Conservation (phyloP, 2,113 vertebrate genomes). For the Sceloporus undulatus region DNA sequence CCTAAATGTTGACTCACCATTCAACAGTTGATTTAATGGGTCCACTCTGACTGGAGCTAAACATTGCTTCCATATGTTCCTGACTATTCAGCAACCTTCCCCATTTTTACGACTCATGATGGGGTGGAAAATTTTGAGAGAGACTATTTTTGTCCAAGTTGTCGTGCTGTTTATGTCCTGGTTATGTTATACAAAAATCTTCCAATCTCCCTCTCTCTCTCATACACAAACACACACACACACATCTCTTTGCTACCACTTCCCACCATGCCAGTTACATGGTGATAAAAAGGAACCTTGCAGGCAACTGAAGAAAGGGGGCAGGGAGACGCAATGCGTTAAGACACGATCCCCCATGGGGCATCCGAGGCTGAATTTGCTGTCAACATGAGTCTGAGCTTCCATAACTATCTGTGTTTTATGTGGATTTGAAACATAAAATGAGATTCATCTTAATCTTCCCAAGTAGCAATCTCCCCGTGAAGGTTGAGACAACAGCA, state of each 20-base stretch:
- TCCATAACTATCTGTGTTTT: slow-evolving; percentile 73
- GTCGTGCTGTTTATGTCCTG: no score
- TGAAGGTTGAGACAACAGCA: slow-evolving; percentile 70
- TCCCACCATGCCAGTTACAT: slow-evolving; percentile 70
- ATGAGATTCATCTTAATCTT: slow-evolving; percentile 77
- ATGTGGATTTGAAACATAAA: slow-evolving; percentile 76
- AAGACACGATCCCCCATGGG: slow-evolving; percentile 70
- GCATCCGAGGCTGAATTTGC: slow-evolving; percentile 62
- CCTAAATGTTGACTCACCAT: no score
- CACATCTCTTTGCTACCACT: slow-evolving; percentile 59
- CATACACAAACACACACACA: no score
- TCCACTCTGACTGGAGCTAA: no score
- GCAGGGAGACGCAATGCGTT: slow-evolving; percentile 64
- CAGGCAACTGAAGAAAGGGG: slow-evolving; percentile 46
- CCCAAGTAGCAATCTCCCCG: slow-evolving; percentile 73
- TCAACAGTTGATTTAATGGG: no score
- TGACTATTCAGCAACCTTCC: no score
- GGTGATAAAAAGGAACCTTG: slow-evolving; percentile 67
- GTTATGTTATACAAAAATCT: no score
- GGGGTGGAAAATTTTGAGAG: no score
- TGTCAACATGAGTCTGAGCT: slow-evolving; percentile 69
- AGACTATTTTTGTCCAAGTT: no score
- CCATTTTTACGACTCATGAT: no score
- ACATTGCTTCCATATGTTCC: no score
- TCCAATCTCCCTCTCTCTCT: no score